Conservation (phyloP, 2,113 vertebrate genomes). For the Hystrix cristata region DNA sequence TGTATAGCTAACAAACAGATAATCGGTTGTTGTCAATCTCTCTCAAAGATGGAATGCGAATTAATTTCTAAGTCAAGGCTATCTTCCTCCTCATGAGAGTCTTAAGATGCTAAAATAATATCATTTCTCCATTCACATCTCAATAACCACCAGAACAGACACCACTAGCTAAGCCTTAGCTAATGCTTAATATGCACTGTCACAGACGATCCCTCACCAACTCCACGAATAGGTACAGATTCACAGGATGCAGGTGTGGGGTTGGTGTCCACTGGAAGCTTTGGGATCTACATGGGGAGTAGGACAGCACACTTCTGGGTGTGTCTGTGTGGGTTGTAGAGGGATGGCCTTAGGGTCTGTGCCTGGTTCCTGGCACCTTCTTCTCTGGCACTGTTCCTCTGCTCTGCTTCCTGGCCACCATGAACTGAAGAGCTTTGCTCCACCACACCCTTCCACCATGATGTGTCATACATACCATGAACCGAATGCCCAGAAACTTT, state of each 20-base stretch:
- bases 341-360: background rate
- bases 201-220: background rate
- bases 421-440: background rate
- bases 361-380: background rate
- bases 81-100: background rate
- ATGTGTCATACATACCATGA: background rate
- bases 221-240: background rate
- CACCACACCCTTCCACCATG: background rate
- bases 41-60: background rate
- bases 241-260: background rate
- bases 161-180: background rate
- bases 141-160: background rate
- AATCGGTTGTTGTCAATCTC: background rate
- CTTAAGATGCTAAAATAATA: background rate
- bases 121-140: background rate
- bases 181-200: background rate
- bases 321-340: background rate
- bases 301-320: no score
- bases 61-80: background rate
- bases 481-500: background rate
- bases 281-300: background rate
- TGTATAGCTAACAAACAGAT: background rate
- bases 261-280: background rate
- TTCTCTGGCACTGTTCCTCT: background rate
- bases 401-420: background rate